These are phyloP conservation scores for Luperina testacea DNA, from an alignment of 2,888 invertebrate genomes.

Conservation along the genomic window DNA sequence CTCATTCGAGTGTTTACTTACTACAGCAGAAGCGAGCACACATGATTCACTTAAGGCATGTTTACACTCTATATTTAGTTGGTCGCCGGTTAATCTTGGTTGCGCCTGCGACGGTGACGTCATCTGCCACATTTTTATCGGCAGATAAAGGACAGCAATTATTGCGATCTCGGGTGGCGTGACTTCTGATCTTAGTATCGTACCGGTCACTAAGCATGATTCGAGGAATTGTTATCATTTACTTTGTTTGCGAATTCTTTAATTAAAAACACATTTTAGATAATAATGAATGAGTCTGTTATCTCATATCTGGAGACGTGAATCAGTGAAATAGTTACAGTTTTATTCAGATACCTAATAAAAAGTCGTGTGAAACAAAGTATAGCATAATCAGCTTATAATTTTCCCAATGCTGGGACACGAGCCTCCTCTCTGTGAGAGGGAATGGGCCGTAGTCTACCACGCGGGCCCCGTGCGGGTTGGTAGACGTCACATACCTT, in stretches of 20 bases:
- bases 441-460: too few species aligned
- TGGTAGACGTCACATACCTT: too few species aligned
- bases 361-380: not conserved
- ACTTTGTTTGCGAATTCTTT: constrained; percentile 47
- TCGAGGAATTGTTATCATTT: constrained; percentile 45
- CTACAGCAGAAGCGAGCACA: constrained; percentile 72
- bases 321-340: constrained; percentile 7
- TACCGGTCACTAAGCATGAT: constrained; percentile 33
- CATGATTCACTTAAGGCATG: constrained; percentile 83
- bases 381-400: too few species aligned
- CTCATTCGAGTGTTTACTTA: constrained; percentile 74
- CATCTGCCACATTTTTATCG: constrained; percentile 76
- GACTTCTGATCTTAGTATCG: constrained; percentile 54
- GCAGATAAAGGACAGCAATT: constrained; percentile 78
- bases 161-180: constrained; percentile 69
- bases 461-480: too few species aligned
- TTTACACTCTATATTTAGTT: constrained; percentile 85
- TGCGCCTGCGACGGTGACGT: constrained; percentile 83
- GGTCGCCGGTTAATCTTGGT: constrained; percentile 74
- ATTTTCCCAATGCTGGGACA: too few species aligned
- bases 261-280: constrained; percentile 28
- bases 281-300: constrained; percentile 41
- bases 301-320: constrained; percentile 13
- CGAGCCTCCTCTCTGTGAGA: too few species aligned
- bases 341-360: not conserved